A percentile compares a stretch with the other conserved stretches of the same genome.
These are phyloP conservation scores for Globodera ellingtonae DNA, from an alignment of 1,140 invertebrate genomes.

Conservation along the genomic window DNA sequence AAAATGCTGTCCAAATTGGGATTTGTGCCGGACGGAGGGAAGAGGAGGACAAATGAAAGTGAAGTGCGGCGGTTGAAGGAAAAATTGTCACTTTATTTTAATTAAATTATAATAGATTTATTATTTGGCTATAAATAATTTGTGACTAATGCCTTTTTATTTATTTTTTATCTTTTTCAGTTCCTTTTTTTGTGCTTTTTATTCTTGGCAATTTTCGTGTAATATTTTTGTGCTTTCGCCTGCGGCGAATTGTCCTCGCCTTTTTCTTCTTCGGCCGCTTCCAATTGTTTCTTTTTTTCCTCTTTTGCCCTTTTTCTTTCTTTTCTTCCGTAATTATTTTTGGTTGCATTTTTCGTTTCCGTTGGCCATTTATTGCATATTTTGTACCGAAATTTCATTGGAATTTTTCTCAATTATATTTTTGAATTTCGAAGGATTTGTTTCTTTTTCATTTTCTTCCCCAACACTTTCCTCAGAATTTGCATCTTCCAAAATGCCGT, in stretches of 20 bases:
- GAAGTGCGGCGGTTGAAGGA: neutral
- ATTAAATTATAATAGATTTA: too few relatives aligned
- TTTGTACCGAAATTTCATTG: too few relatives aligned
- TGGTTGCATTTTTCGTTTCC: neutral
- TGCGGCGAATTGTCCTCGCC: neutral
- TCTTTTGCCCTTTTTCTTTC: neutral
- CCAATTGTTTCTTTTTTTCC: neutral
- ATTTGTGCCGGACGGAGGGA: slow-evolving; percentile 2
- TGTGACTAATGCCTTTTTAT: neutral
- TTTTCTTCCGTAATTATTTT: neutral
- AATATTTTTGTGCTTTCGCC: neutral
- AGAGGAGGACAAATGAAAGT: neutral
- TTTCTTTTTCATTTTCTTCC: neutral
- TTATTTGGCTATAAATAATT: neutral
- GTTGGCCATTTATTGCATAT: too few relatives aligned
- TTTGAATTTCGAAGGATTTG: neutral
- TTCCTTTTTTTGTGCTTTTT: neutral
- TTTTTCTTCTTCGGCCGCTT: neutral
- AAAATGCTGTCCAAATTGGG: slow-evolving; percentile 18
- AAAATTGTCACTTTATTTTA: neutral
- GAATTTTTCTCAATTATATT: neutral
- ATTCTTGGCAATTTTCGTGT: neutral
- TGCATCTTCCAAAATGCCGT: neutral
- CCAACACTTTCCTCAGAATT: neutral
- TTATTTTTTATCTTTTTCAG: neutral